Conservation (phyloP, 2,113 vertebrate genomes). For the Poecile atricapillus region DNA sequence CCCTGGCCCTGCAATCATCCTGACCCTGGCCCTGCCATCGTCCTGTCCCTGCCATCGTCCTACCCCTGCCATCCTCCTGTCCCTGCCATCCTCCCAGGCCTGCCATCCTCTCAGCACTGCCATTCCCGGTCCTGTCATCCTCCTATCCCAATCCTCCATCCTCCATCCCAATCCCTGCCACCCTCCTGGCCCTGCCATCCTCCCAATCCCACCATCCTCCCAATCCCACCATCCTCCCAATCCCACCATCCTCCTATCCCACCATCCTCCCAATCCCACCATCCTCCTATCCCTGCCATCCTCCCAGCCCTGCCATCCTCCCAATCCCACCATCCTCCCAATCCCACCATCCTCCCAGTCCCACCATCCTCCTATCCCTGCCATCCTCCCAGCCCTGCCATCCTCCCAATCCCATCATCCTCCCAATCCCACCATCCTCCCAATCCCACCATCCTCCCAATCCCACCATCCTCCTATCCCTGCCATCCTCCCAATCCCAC, state of each 20-base stretch:
- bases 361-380: fast-evolving
- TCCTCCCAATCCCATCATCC: not conserved
- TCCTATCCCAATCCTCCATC: fast-evolving
- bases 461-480: not conserved
- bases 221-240: fast-evolving
- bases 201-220: too few relatives aligned
- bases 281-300: fast-evolving
- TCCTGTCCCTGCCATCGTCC: too few relatives aligned
- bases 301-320: fast-evolving
- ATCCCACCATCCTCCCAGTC: fast-evolving
- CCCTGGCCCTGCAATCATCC: not conserved
- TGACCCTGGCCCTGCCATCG: too few relatives aligned
- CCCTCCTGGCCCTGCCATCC: fast-evolving
- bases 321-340: too few relatives aligned
- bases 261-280: not conserved
- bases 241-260: fast-evolving
- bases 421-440: fast-evolving
- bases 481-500: fast-evolving
- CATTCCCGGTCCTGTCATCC: too few relatives aligned
- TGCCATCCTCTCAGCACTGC: not conserved
- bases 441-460: fast-evolving
- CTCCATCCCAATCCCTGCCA: fast-evolving
- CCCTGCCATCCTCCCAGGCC: not conserved
- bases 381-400: not conserved
- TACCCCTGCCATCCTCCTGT: fast-evolving